Evolutionary conservation across 1,140 invertebrate genomes (phyloP).

Genomic region (Helicorthomorpha holstii): DNA sequence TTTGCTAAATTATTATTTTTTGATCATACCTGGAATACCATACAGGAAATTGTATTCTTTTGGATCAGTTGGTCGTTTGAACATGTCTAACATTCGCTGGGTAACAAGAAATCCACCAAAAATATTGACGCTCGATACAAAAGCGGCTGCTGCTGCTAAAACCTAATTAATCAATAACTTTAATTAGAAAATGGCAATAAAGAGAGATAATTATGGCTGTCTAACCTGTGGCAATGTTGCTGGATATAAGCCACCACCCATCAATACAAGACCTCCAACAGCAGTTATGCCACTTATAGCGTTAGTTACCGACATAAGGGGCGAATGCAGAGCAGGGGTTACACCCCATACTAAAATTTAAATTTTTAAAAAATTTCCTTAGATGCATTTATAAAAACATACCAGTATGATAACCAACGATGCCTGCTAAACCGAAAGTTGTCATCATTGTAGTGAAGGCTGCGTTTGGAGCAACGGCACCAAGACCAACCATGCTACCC

Average conservation of each 20-base stretch:
- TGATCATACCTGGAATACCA: conserved; percentile 40
- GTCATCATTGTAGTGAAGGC: conserved; percentile 75
- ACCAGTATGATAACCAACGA: conserved; percentile 41
- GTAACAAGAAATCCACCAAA: conserved; percentile 82
- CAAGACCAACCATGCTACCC: conserved; percentile 47
- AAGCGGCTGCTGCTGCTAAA: conserved; percentile 59
- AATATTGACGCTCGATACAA: conserved; percentile 79
- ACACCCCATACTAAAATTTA: conserved; percentile 88
- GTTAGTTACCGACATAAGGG: conserved; percentile 85
- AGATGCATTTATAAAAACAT: background rate
- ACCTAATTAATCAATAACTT: conserved; percentile 12
- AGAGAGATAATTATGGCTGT: background rate
- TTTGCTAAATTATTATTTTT: background rate
- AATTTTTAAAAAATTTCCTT: conserved; percentile 22
- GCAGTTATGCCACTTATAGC: conserved; percentile 82
- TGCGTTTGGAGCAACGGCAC: conserved; percentile 55
- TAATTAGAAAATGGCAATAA: background rate
- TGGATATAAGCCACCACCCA: conserved; percentile 60
- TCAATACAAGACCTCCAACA: conserved; percentile 63
- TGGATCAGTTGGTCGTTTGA: conserved; percentile 61
- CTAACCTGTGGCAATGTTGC: conserved; percentile 40
- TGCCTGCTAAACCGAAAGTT: conserved; percentile 60
- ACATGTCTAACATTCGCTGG: conserved; percentile 84
- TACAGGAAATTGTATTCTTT: conserved; percentile 73
- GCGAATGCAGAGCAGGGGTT: conserved; percentile 73